Conservation (phyloP, 2,113 vertebrate genomes). For the Oryzias celebensis region DNA sequence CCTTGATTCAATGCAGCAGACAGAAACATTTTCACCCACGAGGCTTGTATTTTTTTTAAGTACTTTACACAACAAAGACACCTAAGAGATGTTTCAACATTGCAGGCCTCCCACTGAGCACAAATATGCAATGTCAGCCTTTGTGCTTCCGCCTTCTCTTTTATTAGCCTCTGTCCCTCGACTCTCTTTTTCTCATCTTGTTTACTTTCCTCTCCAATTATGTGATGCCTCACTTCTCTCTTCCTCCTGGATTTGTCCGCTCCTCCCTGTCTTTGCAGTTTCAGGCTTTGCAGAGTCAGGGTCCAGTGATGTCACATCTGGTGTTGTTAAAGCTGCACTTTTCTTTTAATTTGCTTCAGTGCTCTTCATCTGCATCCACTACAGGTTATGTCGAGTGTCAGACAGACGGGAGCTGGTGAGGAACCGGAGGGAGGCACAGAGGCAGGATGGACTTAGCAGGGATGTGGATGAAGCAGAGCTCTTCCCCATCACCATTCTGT, state of each 20-base stretch:
- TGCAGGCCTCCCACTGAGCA: constrained; percentile 44
- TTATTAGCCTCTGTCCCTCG: constrained; percentile 54
- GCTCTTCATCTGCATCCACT: constrained; percentile 5
- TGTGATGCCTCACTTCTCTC: constrained; percentile 6
- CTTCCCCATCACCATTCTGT: constrained; percentile 13
- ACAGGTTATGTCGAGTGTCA: constrained; percentile 34
- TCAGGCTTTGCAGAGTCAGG: not conserved
- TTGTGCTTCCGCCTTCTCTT: constrained; percentile 22
- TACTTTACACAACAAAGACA: constrained; percentile 17
- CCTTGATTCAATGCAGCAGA: too few species aligned
- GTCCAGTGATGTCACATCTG: constrained; percentile 11
- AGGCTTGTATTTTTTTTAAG: too few species aligned
- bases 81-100: constrained; percentile 31
- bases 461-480: constrained; percentile 13
- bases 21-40: too few species aligned
- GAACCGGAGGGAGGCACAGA: constrained; percentile 28
- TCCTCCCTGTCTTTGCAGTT: constrained; percentile 15
- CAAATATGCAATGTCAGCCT: constrained; percentile 52
- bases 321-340: constrained; percentile 10
- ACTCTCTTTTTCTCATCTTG: constrained; percentile 40
- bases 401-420: constrained; percentile 12
- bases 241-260: not conserved
- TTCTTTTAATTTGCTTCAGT: constrained; percentile 17
- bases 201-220: constrained; percentile 40
- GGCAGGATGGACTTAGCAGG: constrained; percentile 7